Conservation (phyloP, 2,888 invertebrate genomes). For the Phlogophora meticulosa region DNA sequence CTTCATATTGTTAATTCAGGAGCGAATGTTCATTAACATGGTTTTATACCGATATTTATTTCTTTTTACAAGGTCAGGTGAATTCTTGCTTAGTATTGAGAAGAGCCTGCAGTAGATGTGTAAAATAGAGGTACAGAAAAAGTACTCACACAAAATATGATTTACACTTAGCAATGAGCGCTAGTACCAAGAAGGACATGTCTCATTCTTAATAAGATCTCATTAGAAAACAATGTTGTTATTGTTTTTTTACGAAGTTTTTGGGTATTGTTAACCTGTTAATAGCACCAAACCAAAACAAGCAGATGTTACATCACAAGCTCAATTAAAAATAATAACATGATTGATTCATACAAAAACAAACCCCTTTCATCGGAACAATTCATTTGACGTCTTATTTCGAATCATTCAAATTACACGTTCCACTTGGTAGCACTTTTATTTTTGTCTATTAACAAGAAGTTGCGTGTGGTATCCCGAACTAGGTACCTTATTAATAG, state of each 20-base stretch:
- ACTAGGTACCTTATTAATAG: slow-evolving; percentile 72
- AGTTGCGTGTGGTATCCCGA: slow-evolving; percentile 78
- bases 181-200: neutral
- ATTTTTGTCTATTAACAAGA: slow-evolving; percentile 71
- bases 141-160: neutral
- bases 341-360: slow-evolving; percentile 82
- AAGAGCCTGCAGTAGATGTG: neutral
- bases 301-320: slow-evolving; percentile 79
- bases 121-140: neutral
- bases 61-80: slow-evolving; percentile 39
- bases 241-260: neutral
- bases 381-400: slow-evolving; percentile 86
- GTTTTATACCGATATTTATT: slow-evolving; percentile 43
- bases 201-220: slow-evolving; percentile 9
- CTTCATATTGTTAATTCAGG: slow-evolving; percentile 51
- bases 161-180: neutral
- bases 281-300: slow-evolving; percentile 59
- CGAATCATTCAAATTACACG: slow-evolving; percentile 82
- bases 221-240: slow-evolving; percentile 4
- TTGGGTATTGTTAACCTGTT: slow-evolving; percentile 44
- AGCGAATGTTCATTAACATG: slow-evolving; percentile 46
- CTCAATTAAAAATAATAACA: slow-evolving; percentile 87
- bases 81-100: slow-evolving; percentile 5
- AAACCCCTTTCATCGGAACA: slow-evolving; percentile 82
- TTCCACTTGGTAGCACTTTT: slow-evolving; percentile 73